Evolutionary conservation across 2,888 invertebrate genomes (phyloP), one percentile per base, ranked within the genome.

Genomic region (Lycaena phlaeas): DNA sequence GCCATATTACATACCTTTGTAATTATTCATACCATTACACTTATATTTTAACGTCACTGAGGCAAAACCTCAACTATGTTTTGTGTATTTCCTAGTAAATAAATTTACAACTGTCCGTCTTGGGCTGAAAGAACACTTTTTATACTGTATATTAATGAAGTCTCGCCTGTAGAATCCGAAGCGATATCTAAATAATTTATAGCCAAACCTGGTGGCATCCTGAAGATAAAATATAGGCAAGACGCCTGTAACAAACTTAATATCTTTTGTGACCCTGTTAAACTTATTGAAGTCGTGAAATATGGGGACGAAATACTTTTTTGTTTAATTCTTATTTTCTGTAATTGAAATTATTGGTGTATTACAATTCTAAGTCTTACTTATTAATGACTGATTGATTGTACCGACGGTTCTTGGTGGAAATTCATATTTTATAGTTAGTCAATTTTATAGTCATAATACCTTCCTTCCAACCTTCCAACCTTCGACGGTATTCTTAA

Each of bases 121-220:
- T 49, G 53, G 49, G 54, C 49, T 49, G 52, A 51, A 62, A 54
- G 60, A 61, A 61, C 73, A 34, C 17, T 75, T 74, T 76, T 74
- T 68, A 68, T 59, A 54, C 62, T 59, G 71, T 69, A 69, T 74
- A 73, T 74, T 74, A 77, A 79, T 70, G 72, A 72, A 70, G 64
- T 59, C 57, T 50, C 54, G 48, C 48, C 54, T 54, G 61, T 55
- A 68, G 71, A 75, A 73, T 73, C 72, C 70, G 64, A 61, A 62
- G 64, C 65, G 68, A 73, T 69, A 74, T 70, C 73, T 75, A 67
- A 70, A 73, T 77, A 78, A 79, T 76, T 77, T 77, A 77, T 72
- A 54, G 62, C 68, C 53, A 54, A 57, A 64, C 58, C 75, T 68
- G 73, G 72, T 76, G 73, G 69, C 70, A 64, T 62, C 53, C 54